Conservation (phyloP, 1,140 invertebrate genomes). For the Drosophila funebris region DNA sequence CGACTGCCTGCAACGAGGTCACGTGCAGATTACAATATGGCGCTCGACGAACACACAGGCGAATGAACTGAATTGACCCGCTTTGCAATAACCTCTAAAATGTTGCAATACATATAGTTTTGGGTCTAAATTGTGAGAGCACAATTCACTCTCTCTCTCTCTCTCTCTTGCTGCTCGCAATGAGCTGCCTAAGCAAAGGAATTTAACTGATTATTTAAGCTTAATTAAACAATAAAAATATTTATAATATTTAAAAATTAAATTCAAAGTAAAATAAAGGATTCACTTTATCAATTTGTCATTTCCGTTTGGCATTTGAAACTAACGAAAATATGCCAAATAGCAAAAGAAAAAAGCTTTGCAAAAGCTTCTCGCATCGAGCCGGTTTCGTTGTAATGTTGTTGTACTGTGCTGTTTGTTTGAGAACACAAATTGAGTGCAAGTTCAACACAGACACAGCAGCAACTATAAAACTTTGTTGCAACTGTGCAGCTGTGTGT, state of each 20-base stretch:
- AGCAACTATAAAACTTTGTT: slow-evolving; percentile 33
- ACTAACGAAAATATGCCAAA: slow-evolving; percentile 25
- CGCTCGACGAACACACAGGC: slow-evolving; percentile 60
- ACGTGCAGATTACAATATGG: slow-evolving; percentile 76
- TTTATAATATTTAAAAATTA: neutral
- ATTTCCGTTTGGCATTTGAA: slow-evolving; percentile 55
- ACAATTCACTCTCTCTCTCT: neutral
- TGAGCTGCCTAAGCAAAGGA: neutral
- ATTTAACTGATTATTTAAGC: neutral
- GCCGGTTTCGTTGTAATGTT: slow-evolving; percentile 3
- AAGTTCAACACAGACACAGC: slow-evolving; percentile 64
- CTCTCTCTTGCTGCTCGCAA: too few relatives aligned
- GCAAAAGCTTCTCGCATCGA: neutral
- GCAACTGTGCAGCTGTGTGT: slow-evolving; percentile 21
- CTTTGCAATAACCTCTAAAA: slow-evolving; percentile 80
- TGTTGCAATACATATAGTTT: slow-evolving; percentile 1
- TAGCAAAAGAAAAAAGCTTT: slow-evolving; percentile 21
- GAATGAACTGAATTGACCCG: slow-evolving; percentile 83
- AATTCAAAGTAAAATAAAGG: neutral
- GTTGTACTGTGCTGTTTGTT: slow-evolving; percentile 16
- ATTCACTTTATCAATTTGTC: neutral
- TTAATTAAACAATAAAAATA: neutral
- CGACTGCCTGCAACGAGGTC: slow-evolving; percentile 71
- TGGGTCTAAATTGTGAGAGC: neutral
- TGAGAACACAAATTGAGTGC: slow-evolving; percentile 64